Evolutionary conservation across 2,888 invertebrate species (phyloP).

Genomic region (Tanaodytes sp.): DNA sequence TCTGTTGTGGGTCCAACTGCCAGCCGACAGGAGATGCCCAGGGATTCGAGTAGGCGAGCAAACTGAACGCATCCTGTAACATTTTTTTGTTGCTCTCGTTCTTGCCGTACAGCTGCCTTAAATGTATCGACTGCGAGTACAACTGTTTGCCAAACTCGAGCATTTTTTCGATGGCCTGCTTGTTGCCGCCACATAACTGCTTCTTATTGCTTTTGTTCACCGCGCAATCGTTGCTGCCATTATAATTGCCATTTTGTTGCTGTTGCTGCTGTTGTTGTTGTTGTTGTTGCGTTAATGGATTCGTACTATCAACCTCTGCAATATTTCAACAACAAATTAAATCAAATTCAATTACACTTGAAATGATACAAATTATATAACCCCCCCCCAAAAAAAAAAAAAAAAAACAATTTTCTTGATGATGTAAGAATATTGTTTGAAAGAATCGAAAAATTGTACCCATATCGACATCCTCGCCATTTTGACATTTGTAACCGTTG

Average conservation of each 20-base stretch:
- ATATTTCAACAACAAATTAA: neutral
- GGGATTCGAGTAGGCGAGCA: conserved; percentile 97
- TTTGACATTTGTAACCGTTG: conserved; percentile 76
- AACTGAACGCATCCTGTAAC: conserved; percentile 97
- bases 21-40: conserved; percentile 97
- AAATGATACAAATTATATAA: no score
- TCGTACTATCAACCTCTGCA: conserved; percentile 74
- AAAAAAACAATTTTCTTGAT: no score
- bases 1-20: conserved; percentile 94
- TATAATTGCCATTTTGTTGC: conserved; percentile 61
- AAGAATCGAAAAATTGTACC: no score
- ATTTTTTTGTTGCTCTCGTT: conserved; percentile 90
- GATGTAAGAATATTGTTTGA: no score
- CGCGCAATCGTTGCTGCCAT: conserved; percentile 58
- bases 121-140: conserved; percentile 89
- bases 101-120: conserved; percentile 87
- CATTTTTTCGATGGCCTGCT: conserved; percentile 92
- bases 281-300: conserved; percentile 63
- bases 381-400: no score
- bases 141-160: conserved; percentile 94
- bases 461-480: conserved; percentile 82
- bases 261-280: conserved; percentile 15
- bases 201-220: conserved; percentile 68
- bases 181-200: conserved; percentile 80
- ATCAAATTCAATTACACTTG: no score